Conservation (phyloP, 2,888 invertebrate species). For the Pammene aurita region DNA sequence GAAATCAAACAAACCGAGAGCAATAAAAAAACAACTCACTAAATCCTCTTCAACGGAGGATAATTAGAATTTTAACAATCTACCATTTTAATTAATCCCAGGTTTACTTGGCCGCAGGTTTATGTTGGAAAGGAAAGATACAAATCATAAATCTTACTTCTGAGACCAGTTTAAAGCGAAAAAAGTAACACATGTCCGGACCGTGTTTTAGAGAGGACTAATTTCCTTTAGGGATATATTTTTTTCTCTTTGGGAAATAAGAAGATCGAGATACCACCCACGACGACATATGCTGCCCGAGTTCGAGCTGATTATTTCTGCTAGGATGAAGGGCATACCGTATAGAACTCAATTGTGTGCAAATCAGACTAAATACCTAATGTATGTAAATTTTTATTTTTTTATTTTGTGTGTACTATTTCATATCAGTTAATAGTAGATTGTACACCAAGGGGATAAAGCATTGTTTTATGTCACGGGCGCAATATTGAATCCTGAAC, state of each 20-base stretch:
- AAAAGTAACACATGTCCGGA: slow-evolving; percentile 81
- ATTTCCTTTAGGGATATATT: slow-evolving; percentile 77
- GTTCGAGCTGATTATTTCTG: slow-evolving; percentile 21
- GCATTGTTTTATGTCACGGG: no score
- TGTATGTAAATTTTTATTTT: no score
- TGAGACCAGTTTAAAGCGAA: slow-evolving; percentile 78
- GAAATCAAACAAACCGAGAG: slow-evolving; percentile 66
- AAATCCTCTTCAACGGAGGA: slow-evolving; percentile 44
- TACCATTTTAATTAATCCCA: slow-evolving; percentile 63
- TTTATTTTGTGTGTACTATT: no score
- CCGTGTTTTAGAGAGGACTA: slow-evolving; percentile 80
- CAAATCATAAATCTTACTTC: slow-evolving; percentile 74
- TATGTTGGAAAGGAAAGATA: slow-evolving; percentile 65
- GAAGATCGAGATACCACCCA: slow-evolving; percentile 76
- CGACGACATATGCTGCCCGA: slow-evolving; percentile 61
- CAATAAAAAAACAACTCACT: slow-evolving; percentile 49
- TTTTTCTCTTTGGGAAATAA: slow-evolving; percentile 66
- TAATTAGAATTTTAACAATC: slow-evolving; percentile 51
- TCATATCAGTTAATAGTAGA: no score
- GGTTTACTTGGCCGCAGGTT: slow-evolving; percentile 70
- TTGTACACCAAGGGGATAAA: no score
- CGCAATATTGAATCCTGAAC: no score
- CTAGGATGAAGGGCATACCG: slow-evolving; percentile 11
- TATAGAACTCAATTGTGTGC: slow-evolving; percentile 15
- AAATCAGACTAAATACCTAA: background rate